Evolutionary conservation across 2,797 vertebrate genomes (phyloP).

Genomic region (Enteromius trimaculatus): DNA sequence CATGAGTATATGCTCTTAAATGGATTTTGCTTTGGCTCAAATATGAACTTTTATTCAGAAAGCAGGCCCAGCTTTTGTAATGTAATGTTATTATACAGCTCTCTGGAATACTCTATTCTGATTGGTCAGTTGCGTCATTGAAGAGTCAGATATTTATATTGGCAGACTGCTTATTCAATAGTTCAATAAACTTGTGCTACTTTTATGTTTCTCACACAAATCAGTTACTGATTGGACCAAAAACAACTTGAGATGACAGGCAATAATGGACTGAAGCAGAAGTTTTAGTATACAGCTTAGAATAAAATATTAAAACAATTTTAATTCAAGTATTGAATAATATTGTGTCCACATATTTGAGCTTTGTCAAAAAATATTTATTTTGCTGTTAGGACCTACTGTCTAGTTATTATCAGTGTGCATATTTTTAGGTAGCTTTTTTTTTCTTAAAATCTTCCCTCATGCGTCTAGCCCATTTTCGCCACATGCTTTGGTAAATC

Average conservation of each 20-base stretch:
- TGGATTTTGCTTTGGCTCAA: neutral
- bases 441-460: neutral
- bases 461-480: neutral
- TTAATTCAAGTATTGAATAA: neutral
- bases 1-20: conserved; percentile 5
- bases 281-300: neutral
- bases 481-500: neutral
- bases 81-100: neutral
- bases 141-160: neutral
- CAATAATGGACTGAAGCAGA: neutral
- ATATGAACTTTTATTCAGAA: neutral
- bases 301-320: neutral
- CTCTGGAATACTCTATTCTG: neutral
- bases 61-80: neutral
- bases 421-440: neutral
- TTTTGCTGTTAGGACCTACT: neutral
- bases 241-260: neutral
- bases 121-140: neutral
- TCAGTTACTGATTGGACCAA: neutral
- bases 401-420: neutral
- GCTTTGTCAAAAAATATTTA: neutral
- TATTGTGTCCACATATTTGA: neutral
- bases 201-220: neutral
- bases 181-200: neutral
- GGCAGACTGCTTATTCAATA: neutral